Base-by-base conservation (phyloP, 2,797 vertebrate species). In the Chanos chanos region DNA sequence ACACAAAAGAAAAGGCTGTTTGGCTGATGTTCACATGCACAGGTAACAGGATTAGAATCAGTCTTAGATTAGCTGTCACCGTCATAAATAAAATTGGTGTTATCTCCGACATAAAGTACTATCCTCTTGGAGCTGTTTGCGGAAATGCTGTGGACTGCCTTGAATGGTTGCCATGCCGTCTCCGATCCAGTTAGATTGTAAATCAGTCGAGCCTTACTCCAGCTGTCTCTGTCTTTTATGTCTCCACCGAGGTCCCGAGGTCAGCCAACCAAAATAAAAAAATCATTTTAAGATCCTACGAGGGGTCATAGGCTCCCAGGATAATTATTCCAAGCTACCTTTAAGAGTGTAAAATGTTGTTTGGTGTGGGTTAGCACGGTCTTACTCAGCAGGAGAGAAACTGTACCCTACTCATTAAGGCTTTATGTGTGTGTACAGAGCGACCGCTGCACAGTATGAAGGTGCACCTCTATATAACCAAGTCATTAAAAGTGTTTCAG, bases 401-500 rank as follows among this genome's bases (percentile, higher is more conserved):
- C 52, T 15, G 27, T 41, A 37, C 30, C 6, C 31, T 51, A 27
- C 51, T 61, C 57, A 58, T 73, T 68, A 72, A 68, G 52, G 31
- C 18, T 31, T 50, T 50, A 21, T 45, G 30, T n/a, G n/a, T n/a
- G 24, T 12, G 21, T 3, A 19, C 21, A 12, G 27, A 8, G 1
- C 57, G 60, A 53, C 49, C 49, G 18, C 43, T 19, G 58, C 61
- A n/a, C 48, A 18, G 34, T 19, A 39, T 41, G 8, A 51, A 28
- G 51, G 13, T 61, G 56, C 24, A 22, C 22, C 52, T 25, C 25
- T n/a, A 40, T 40, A 34, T 30, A 56, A 56, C 22, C 34, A 59
- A 58, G 54, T 48, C 43, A 40, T 53, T 54, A 62, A 31, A 24
- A 25, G 10, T 5, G 30, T 30, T 41, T 44, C 61, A 39, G 62